Evolutionary conservation across 2,113 vertebrate species (phyloP).

Genomic region (Takifugu flavidus): DNA sequence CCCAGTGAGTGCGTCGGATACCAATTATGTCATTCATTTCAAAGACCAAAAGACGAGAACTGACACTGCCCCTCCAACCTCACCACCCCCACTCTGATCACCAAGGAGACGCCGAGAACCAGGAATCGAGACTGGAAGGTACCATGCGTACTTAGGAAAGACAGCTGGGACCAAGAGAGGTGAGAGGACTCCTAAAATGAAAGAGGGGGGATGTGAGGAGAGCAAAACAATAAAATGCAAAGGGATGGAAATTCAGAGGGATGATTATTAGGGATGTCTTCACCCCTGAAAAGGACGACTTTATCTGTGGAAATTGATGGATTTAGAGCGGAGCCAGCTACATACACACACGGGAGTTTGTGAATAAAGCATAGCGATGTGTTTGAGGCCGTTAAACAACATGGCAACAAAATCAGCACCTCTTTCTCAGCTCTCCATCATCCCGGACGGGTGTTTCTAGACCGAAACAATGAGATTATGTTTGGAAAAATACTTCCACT

Average conservation of each 20-base stretch:
- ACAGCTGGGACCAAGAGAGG: background rate
- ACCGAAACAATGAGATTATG: too few relatives aligned
- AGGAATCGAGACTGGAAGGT: conserved; percentile 39
- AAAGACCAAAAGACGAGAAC: conserved; percentile 47
- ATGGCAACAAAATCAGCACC: too few relatives aligned
- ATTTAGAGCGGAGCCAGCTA: too few relatives aligned
- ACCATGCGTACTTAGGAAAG: background rate
- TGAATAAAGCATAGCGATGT: too few relatives aligned
- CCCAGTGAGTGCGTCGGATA: conserved; percentile 57
- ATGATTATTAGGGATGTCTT: too few relatives aligned
- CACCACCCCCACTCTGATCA: conserved; percentile 18
- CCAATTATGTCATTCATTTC: conserved; percentile 68
- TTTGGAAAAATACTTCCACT: too few relatives aligned
- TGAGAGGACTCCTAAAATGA: background rate
- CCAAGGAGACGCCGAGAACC: conserved; percentile 40
- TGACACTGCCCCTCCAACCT: conserved; percentile 31
- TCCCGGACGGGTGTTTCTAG: too few relatives aligned
- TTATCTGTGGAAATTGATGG: too few relatives aligned
- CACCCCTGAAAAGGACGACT: too few relatives aligned
- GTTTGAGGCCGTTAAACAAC: too few relatives aligned
- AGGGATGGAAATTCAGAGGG: background rate
- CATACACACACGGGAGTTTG: too few relatives aligned
- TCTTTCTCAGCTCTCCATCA: too few relatives aligned
- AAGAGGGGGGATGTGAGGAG: background rate
- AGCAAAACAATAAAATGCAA: background rate